Conservation (phyloP, 1,140 invertebrate genomes). For the Drosophila bocki region DNA sequence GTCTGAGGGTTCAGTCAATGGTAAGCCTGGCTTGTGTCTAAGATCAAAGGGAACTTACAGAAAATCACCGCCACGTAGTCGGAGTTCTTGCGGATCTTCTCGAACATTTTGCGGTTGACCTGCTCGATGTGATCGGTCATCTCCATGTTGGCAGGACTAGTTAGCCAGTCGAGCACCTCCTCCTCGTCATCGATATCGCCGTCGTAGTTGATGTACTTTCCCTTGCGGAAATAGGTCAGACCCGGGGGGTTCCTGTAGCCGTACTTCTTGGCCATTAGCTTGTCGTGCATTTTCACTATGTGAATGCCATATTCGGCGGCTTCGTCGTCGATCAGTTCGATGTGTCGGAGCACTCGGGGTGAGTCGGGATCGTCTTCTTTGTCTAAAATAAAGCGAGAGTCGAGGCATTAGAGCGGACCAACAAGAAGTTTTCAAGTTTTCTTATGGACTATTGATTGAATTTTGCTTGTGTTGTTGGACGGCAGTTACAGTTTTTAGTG, state of each 20-base stretch:
- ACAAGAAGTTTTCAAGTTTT: background rate
- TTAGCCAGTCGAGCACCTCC: constrained; percentile 96
- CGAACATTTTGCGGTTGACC: constrained; percentile 97
- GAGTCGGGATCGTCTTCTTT: constrained; percentile 92
- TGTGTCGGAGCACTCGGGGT: constrained; percentile 91
- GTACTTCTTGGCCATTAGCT: constrained; percentile 97
- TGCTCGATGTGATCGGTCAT: constrained; percentile 96
- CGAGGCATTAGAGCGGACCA: background rate
- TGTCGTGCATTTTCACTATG: constrained; percentile 95
- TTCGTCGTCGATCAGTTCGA: constrained; percentile 96
- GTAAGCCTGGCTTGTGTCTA: background rate
- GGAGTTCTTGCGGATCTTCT: constrained; percentile 94
- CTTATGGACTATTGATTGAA: constrained; percentile 25
- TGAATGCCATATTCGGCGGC: constrained; percentile 96
- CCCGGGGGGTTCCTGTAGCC: constrained; percentile 95
- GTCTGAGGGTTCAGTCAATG: constrained; percentile 86
- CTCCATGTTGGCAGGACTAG: constrained; percentile 97
- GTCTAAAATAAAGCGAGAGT: constrained; percentile 86
- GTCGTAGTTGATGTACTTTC: constrained; percentile 95
- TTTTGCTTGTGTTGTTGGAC: constrained; percentile 41
- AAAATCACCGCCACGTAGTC: constrained; percentile 98
- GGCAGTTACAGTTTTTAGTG: constrained; percentile 85
- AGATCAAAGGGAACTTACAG: constrained; percentile 89
- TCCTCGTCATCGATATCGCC: constrained; percentile 97
- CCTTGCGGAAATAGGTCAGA: constrained; percentile 96